These are phyloP conservation scores for Arge pagana DNA, from an alignment of 2,888 invertebrate species.

Conservation along the genomic window DNA sequence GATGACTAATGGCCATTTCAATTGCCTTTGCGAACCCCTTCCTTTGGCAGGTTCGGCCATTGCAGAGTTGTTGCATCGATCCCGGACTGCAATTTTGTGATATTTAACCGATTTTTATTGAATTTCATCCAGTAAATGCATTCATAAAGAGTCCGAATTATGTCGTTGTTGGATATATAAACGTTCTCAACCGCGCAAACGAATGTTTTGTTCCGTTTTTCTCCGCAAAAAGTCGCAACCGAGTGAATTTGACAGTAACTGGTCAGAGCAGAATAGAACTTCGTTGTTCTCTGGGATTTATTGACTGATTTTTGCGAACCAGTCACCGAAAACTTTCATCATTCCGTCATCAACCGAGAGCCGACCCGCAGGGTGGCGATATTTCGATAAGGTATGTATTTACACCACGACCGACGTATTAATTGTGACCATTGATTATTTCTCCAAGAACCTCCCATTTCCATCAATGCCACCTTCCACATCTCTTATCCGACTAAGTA, in stretches of 20 bases:
- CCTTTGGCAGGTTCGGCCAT: too few relatives aligned
- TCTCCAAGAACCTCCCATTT: too few relatives aligned
- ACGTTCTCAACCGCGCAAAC: conserved; percentile 31
- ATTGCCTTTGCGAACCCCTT: too few relatives aligned
- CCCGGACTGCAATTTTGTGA: too few relatives aligned
- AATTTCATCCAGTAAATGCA: background rate
- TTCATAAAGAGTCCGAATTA: background rate
- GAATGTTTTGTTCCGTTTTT: conserved; percentile 46
- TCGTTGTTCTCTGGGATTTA: conserved; percentile 31
- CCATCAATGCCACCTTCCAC: too few relatives aligned
- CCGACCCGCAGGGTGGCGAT: conserved; percentile 80
- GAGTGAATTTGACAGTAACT: conserved; percentile 42
- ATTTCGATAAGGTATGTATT: conserved; percentile 52
- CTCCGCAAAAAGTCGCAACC: conserved; percentile 35
- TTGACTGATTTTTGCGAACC: conserved; percentile 58
- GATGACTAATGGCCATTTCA: too few relatives aligned
- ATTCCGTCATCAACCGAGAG: conserved; percentile 80
- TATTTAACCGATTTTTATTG: too few relatives aligned
- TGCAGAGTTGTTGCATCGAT: too few relatives aligned
- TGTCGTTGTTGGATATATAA: conserved; percentile 12
- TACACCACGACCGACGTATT: too few relatives aligned
- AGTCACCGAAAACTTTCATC: conserved; percentile 69
- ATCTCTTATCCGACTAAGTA: too few relatives aligned
- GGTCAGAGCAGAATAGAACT: conserved; percentile 38
- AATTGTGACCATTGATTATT: background rate